Evolutionary conservation across 1,140 invertebrate genomes (phyloP).

Genomic region (Drosophila pectinifera): DNA sequence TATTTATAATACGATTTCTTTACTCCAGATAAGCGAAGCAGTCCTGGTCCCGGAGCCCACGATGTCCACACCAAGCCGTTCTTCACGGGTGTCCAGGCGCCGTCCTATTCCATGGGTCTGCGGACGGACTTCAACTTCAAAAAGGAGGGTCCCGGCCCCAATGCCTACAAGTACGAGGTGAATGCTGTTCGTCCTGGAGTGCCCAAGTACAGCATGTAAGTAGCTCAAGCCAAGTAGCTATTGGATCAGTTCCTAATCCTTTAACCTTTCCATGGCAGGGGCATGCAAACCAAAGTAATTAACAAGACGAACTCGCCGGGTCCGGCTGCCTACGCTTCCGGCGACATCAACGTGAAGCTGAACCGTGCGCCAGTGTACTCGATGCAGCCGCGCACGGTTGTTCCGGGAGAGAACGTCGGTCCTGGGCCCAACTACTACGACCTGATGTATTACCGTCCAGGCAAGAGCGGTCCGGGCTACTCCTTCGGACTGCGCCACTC

Average conservation of each 20-base stretch:
- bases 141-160: constrained; percentile 87
- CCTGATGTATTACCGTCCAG: constrained; percentile 74
- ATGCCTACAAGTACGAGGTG: constrained; percentile 86
- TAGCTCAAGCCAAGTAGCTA: neutral
- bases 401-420: constrained; percentile 45
- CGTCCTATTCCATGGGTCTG: constrained; percentile 86
- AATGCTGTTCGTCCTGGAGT: constrained; percentile 80
- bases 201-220: constrained; percentile 86
- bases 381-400: constrained; percentile 61
- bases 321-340: constrained; percentile 86
- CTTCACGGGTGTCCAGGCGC: constrained; percentile 85
- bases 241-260: fast-evolving
- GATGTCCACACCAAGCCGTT: constrained; percentile 85
- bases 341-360: constrained; percentile 72
- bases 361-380: constrained; percentile 83
- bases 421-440: constrained; percentile 85
- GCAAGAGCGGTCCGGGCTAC: constrained; percentile 61
- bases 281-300: constrained; percentile 68
- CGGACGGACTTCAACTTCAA: constrained; percentile 84
- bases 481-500: constrained; percentile 75
- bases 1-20: neutral
- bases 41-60: constrained; percentile 87
- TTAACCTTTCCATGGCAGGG: constrained; percentile 74
- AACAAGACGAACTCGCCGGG: constrained; percentile 86
- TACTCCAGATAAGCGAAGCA: constrained; percentile 58